phyloP scores from a whole-genome alignment of 2,888 invertebrate species.

The Trileptium ribeirensis region DNA sequence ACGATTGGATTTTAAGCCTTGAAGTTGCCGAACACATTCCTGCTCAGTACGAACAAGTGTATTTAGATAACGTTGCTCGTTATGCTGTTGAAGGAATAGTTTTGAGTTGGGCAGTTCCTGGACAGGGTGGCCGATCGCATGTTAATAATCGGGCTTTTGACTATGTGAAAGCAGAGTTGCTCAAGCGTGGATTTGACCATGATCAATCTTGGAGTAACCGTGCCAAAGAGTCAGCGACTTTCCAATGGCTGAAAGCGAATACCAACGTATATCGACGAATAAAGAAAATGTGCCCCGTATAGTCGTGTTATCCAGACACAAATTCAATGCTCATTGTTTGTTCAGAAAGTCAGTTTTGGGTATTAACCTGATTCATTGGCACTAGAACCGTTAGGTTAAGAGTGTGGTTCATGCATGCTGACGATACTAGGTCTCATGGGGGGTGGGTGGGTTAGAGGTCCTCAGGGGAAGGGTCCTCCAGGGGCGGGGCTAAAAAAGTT shows the following conservation, averaged over 20 bases:
- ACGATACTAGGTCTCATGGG: no score
- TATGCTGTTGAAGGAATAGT: slow-evolving; percentile 26
- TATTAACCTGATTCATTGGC: no score
- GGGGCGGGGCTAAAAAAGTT: no score
- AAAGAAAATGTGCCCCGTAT: no score
- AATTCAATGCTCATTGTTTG: no score
- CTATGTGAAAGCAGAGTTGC: not conserved
- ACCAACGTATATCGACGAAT: not conserved
- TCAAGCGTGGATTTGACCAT: not conserved
- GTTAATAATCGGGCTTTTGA: not conserved
- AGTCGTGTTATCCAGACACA: no score
- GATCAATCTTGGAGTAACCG: not conserved
- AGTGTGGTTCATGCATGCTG: no score
- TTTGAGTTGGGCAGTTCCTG: slow-evolving; percentile 27
- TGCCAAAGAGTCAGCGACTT: not conserved
- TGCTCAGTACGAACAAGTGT: slow-evolving; percentile 18
- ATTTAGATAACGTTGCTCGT: slow-evolving; percentile 25
- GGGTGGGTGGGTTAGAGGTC: no score
- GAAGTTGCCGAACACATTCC: slow-evolving; percentile 33
- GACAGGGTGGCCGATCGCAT: slow-evolving; percentile 20
- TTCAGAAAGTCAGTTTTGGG: no score
- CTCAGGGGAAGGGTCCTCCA: no score
- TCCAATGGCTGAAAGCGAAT: not conserved
- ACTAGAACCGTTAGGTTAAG: no score
- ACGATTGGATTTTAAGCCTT: slow-evolving; percentile 28